Evolutionary conservation across 64 coral and sea anemone genomes (phyloP).

Genomic region (Stichodactyla mertensii): DNA sequence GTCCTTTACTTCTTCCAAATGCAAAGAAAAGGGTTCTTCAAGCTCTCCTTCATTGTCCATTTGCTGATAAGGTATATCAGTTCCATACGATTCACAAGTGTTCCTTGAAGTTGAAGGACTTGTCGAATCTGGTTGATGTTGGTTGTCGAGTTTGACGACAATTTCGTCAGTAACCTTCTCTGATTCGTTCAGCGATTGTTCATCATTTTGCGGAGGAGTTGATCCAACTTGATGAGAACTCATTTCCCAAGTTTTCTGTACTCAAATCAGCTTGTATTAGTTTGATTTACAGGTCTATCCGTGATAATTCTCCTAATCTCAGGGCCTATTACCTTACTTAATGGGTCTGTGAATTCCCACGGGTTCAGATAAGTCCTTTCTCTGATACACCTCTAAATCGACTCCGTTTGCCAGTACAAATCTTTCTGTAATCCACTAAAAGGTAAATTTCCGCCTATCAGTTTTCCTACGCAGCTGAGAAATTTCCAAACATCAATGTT

Average conservation of each 20-base stretch:
- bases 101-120: neutral
- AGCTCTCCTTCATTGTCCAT: neutral
- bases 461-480: neutral
- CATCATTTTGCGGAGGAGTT: neutral
- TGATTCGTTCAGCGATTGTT: neutral
- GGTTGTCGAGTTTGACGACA: neutral
- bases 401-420: neutral
- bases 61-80: neutral
- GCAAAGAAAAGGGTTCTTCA: neutral
- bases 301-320: conserved; percentile 1
- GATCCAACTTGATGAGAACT: neutral
- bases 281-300: neutral
- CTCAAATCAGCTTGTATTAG: neutral
- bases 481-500: neutral
- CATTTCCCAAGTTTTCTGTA: neutral
- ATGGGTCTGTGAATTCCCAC: neutral
- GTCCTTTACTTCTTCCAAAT: neutral
- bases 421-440: neutral
- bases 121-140: neutral
- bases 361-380: neutral
- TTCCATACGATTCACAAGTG: neutral
- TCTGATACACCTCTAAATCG: neutral
- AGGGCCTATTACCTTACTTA: neutral
- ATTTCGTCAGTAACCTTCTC: neutral
- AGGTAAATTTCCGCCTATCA: neutral